Percentiles rank a stretch among this genome's conserved stretches.
Conservation (phyloP, 2,797 vertebrate species). For the Numenius phaeopus region DNA sequence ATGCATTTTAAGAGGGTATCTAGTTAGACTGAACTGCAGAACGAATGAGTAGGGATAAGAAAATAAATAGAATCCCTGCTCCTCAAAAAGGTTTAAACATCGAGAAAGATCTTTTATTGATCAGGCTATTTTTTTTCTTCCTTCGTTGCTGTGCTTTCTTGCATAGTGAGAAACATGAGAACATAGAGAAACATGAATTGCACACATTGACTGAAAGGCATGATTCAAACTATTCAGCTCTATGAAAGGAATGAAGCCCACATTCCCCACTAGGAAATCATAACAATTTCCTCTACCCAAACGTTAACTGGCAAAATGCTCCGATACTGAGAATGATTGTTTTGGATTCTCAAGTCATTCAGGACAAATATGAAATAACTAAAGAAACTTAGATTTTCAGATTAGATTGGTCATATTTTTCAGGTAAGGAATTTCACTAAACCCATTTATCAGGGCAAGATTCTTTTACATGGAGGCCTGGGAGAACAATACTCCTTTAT, state of each 20-base stretch:
- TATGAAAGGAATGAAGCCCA: background rate
- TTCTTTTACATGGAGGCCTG: background rate
- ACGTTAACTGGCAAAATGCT: background rate
- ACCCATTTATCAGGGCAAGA: background rate
- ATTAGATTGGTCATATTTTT: background rate
- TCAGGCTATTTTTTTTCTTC: background rate
- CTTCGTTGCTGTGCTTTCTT: background rate
- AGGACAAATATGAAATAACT: background rate
- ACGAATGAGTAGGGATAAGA: background rate
- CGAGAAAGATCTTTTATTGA: background rate
- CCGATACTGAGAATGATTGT: background rate
- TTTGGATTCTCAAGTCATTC: background rate
- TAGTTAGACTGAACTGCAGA: background rate
- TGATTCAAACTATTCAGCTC: background rate
- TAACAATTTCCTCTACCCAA: background rate
- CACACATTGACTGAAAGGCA: background rate
- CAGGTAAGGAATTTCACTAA: background rate
- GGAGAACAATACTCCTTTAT: background rate
- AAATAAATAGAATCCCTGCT: background rate
- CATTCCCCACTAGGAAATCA: background rate
- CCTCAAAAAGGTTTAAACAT: background rate
- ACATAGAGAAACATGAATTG: background rate
- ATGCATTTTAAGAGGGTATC: background rate
- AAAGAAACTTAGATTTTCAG: background rate
- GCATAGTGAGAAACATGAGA: background rate